Percentiles rank a stretch among this genome's conserved stretches.
phyloP scores from a whole-genome alignment of 2,888 invertebrate species.

The Sphinx pinastri region DNA sequence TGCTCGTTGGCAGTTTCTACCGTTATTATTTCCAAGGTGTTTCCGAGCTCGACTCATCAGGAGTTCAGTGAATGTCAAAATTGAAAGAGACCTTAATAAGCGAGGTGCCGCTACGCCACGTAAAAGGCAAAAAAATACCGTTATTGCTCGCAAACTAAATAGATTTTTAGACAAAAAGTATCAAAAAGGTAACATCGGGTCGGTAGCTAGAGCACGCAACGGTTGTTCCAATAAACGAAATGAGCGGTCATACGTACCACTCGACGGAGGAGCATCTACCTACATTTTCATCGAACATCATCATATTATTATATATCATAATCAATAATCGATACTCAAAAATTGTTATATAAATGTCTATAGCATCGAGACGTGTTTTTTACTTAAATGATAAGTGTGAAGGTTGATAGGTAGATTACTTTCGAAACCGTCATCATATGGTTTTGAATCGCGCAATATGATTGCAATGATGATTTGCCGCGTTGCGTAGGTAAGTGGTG shows the following conservation, averaged over 20 bases:
- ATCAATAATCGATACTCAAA: no score
- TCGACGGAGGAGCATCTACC: not conserved
- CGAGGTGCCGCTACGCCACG: conserved; percentile 60
- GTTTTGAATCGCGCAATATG: conserved; percentile 32
- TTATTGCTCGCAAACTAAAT: conserved; percentile 75
- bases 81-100: conserved; percentile 70
- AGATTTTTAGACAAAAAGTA: conserved; percentile 77
- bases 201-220: conserved; percentile 72
- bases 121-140: conserved; percentile 67
- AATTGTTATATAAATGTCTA: not conserved
- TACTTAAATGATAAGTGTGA: conserved; percentile 22
- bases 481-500: conserved; percentile 42
- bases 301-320: no score
- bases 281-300: no score
- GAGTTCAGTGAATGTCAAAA: conserved; percentile 54
- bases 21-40: conserved; percentile 30
- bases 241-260: conserved; percentile 13
- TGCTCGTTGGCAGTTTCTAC: conserved; percentile 30
- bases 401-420: conserved; percentile 37
- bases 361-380: conserved; percentile 2
- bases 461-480: conserved; percentile 44
- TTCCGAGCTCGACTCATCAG: conserved; percentile 43
- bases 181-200: conserved; percentile 75
- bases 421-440: conserved; percentile 33
- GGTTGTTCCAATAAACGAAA: conserved; percentile 68